Base-by-base conservation (phyloP, 2,797 vertebrate genomes). In the Dipus sagitta region DNA sequence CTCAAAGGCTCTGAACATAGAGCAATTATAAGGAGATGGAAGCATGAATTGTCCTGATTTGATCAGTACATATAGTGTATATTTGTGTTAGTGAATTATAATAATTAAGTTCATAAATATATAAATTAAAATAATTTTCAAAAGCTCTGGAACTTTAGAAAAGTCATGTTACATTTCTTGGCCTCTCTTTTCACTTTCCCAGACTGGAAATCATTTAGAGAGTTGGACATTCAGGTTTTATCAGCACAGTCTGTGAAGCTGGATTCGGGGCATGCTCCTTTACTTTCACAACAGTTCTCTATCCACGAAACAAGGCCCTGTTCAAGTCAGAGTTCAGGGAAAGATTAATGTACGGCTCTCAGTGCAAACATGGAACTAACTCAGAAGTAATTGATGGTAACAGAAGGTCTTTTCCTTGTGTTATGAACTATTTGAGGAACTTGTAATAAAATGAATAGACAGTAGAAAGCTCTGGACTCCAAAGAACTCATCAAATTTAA, bases 311-410 rank as follows among this genome's bases (percentile, higher is more conserved):
- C 28, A 34, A 58, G 23, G 6, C 2, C 1, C 38, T 15, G 5
- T 42, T 26, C 47, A 28, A 38, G 18, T 68, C 9, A 9, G 60
- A 80, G n/a, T 17, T 76, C 13, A 13, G 3, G 47, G 81, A 77
- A 70, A 81, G 54, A 42, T 2, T 21, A 13, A n/a, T 60, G 0
- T 2, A 2, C 0, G 11, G 4, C 47, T 82, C 54, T 38, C 21
- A 38, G 26, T 4, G 1, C 0, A 34, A 71, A 8, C 23, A 4
- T 4, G 38, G 26, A 64, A 15, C 9, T 13, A 76, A 30, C 18
- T 4, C 18, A 2, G 28, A 62, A 28, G 62, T 6, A 4, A n/a
- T 58, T 21, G 32, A 62, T 11, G 42, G 32, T n/a, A 10, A 14
- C 12, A 38, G 42, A n/a, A 10, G 12, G 7, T 11, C 34, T 72